A percentile compares a stretch with the other conserved stretches of the same genome.
phyloP scores from a whole-genome alignment of 1,140 invertebrate species.

The Globodera ellingtonae region DNA sequence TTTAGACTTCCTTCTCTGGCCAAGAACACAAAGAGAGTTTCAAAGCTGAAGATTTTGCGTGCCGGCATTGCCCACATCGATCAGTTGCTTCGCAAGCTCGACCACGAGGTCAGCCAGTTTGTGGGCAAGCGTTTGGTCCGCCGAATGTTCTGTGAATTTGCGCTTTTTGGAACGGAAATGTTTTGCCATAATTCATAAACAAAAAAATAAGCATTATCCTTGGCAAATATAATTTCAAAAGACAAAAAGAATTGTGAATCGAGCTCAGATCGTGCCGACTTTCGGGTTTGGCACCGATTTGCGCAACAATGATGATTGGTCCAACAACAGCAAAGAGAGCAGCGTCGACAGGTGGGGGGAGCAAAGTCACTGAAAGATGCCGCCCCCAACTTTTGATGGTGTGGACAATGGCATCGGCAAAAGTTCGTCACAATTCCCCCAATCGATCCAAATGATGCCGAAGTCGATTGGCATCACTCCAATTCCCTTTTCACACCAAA shows the following conservation, averaged over 20 bases:
- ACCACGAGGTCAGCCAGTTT: conserved; percentile 10
- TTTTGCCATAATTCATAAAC: not conserved
- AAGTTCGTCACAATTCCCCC: too few species aligned
- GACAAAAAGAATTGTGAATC: not conserved
- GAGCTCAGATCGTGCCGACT: too few species aligned
- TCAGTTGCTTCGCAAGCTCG: conserved; percentile 29
- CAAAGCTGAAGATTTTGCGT: conserved; percentile 54
- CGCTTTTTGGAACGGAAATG: not conserved
- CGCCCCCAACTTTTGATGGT: too few species aligned
- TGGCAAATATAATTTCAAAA: not conserved
- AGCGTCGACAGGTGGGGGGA: too few species aligned
- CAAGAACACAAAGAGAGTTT: conserved; percentile 50
- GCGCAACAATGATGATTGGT: too few species aligned
- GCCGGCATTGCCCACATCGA: conserved; percentile 54
- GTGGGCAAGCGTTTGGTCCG: not conserved
- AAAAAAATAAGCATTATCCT: not conserved
- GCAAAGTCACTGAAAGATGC: too few species aligned
- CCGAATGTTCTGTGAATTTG: not conserved
- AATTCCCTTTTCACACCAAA: too few species aligned
- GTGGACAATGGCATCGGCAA: too few species aligned
- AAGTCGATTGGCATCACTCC: too few species aligned
- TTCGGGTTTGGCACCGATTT: too few species aligned
- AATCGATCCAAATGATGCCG: too few species aligned
- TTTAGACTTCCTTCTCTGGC: conserved; percentile 25
- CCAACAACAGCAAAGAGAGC: too few species aligned